Base-by-base conservation (phyloP, 2,797 vertebrate genomes). In the Morus bassanus region DNA sequence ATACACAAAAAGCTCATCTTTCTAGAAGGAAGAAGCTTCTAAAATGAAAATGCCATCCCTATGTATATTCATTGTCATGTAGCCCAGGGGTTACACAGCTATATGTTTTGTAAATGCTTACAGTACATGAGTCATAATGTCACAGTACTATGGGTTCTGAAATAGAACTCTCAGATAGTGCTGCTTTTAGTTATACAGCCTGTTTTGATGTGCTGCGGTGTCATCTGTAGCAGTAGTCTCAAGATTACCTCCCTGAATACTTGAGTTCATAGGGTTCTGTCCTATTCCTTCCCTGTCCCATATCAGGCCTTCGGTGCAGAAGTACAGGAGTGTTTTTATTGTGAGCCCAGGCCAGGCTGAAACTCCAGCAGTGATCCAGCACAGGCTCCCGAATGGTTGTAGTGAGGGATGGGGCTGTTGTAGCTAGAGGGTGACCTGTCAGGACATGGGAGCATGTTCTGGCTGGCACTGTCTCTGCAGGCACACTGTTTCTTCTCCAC, bases 1-100 rank as follows among this genome's bases (percentile, higher is more conserved):
- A 41, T 90, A 50, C 13, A 54, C 39, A 86, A 86, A 51, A 17
- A 31, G 21, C 41, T 68, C 7, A 37, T 69, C 33, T 69, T 86
- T 93, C 51, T 63, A 23, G 59, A 84, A 73, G 41, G 27, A 81
- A 91, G 64, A 88, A 19, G 5, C 43, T 93, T 94, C 53, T 89
- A 35, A 88, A 95, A 63, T 75, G n/a, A 88, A 91, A 90, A 88
- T 82, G 61, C 43, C 57, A 67, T 92, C 33, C 21, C 7, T 94
- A 25, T 78, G 43, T 84, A 21, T 86, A 81, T 88, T 94, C n/a
- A 39, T 35, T 60, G 37, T 72, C 78, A 37, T 35, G 37, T 81
- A 81, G 90, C 77, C 80, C 35, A 68, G 27, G 41, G 80, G 57
- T 90, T 91, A 63, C 70, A 73, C 33, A 85, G 80, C 63, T 86